A percentile compares a stretch with the other conserved stretches of the same genome.
Conservation (phyloP, 1,140 invertebrate species). For the Solenopsis fugax region DNA sequence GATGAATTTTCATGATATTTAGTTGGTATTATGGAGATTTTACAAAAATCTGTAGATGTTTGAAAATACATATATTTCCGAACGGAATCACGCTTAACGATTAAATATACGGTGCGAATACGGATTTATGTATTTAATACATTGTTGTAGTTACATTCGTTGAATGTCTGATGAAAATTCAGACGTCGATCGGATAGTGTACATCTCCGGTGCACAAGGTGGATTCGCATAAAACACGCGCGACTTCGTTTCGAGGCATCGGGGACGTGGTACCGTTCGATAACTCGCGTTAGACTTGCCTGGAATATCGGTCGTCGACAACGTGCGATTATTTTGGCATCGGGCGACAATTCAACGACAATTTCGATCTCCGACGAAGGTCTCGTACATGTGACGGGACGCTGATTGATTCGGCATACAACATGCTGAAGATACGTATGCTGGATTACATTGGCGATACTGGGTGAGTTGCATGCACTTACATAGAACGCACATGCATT, state of each 20-base stretch:
- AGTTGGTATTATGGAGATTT: background rate
- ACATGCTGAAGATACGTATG: slow-evolving; percentile 86
- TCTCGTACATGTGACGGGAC: slow-evolving; percentile 33
- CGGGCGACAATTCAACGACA: slow-evolving; percentile 16
- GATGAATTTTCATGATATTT: background rate
- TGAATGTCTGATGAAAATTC: background rate
- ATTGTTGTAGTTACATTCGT: background rate
- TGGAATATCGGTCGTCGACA: slow-evolving; percentile 62
- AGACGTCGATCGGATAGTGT: background rate
- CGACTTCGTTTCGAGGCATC: slow-evolving; percentile 70
- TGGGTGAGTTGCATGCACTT: slow-evolving; percentile 78
- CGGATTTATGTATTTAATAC: background rate
- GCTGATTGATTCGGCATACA: slow-evolving; percentile 28
- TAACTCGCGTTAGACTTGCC: slow-evolving; percentile 66
- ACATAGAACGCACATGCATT: background rate
- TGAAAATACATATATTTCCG: background rate
- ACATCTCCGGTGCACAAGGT: background rate
- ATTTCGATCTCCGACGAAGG: slow-evolving; percentile 24
- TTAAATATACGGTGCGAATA: background rate
- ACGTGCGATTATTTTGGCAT: slow-evolving; percentile 50
- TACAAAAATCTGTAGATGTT: background rate
- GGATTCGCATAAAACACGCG: slow-evolving; percentile 57
- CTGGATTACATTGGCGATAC: slow-evolving; percentile 85
- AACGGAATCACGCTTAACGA: background rate
- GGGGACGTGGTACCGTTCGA: slow-evolving; percentile 76